Percentiles rank a stretch among this genome's conserved stretches.
These are phyloP conservation scores for Psilopsiagon aurifrons DNA, from an alignment of 2,113 vertebrate genomes.

Conservation along the genomic window DNA sequence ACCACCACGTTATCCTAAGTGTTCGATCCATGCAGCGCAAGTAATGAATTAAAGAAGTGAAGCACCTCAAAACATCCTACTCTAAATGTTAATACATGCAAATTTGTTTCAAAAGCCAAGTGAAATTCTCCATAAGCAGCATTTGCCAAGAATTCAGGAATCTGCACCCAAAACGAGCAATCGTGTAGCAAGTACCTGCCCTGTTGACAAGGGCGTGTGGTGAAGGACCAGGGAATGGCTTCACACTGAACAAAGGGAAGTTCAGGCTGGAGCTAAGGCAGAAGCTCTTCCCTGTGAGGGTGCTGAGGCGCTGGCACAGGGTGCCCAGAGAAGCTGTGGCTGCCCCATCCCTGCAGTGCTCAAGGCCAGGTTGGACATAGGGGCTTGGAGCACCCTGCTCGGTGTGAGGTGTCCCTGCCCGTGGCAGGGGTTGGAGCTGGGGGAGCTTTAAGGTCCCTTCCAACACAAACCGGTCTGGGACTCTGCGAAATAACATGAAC, in stretches of 20 bases:
- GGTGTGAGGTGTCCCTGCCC: neutral
- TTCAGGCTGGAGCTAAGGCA: neutral
- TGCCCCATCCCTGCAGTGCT: no score
- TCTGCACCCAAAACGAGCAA: fast-evolving
- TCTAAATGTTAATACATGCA: neutral
- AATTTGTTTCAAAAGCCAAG: neutral
- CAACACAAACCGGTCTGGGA: neutral
- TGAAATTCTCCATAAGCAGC: neutral
- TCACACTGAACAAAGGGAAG: neutral
- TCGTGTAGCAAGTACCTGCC: neutral
- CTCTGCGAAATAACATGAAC: neutral
- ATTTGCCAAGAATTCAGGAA: neutral
- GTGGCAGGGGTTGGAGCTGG: no score
- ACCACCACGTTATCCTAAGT: neutral
- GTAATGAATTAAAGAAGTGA: neutral
- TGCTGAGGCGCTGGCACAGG: neutral
- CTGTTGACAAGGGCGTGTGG: neutral
- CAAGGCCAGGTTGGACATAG: neutral
- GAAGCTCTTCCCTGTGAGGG: neutral
- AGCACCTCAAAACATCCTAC: neutral
- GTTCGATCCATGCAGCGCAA: neutral
- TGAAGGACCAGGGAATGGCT: neutral
- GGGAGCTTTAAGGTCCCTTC: neutral
- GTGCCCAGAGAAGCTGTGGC: neutral
- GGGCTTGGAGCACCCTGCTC: neutral